A percentile compares a stretch with the other conserved stretches of the same genome.
phyloP scores from a whole-genome alignment of 2,888 invertebrate species.

The Lycophotia porphyrea region DNA sequence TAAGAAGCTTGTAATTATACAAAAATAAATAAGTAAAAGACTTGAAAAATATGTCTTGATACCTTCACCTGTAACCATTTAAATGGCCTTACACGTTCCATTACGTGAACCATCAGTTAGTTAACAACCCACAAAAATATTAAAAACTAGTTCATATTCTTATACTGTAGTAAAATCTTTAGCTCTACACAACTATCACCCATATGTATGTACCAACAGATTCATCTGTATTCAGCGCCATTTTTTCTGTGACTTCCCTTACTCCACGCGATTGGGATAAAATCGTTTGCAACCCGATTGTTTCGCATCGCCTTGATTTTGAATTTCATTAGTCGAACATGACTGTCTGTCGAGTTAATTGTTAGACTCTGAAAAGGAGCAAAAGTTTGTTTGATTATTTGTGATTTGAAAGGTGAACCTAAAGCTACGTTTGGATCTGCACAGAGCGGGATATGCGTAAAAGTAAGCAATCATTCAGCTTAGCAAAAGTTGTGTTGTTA shows the following conservation, averaged over 20 bases:
- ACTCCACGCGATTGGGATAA: conserved; percentile 79
- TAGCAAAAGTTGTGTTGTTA: no score
- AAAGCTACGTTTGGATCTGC: not conserved
- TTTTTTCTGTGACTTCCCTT: conserved; percentile 85
- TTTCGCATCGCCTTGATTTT: conserved; percentile 85
- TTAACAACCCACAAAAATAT: no score
- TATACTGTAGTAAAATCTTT: no score
- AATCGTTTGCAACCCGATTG: conserved; percentile 84
- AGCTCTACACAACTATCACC: conserved; percentile 39
- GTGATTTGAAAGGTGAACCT: not conserved
- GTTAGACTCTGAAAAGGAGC: conserved; percentile 28
- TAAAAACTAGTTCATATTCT: no score
- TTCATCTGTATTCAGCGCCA: conserved; percentile 85
- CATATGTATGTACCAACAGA: conserved; percentile 75
- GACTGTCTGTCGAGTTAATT: conserved; percentile 58
- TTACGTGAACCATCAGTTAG: no score
- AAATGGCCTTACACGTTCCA: no score
- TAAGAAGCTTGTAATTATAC: no score
- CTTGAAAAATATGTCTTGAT: no score
- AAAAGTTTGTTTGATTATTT: conserved; percentile 16
- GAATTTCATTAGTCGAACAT: conserved; percentile 83
- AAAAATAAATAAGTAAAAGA: no score
- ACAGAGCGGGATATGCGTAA: not conserved
- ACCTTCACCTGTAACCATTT: no score
- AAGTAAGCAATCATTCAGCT: no score